Percentiles rank a stretch among this genome's conserved stretches.
phyloP scores from a whole-genome alignment of 23 tunicate genomes.

The Corella eumyota region DNA sequence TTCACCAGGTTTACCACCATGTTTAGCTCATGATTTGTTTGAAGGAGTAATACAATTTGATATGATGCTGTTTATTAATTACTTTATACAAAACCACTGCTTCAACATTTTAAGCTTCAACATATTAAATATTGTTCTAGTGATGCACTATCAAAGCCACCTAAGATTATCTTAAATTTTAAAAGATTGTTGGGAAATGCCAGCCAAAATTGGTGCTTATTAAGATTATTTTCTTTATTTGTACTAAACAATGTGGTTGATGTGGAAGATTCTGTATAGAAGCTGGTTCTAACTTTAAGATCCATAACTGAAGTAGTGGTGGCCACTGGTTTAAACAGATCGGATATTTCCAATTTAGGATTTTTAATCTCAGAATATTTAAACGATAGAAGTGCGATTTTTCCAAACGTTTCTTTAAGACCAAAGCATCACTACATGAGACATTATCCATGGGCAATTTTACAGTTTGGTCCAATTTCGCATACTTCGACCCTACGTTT shows the following conservation, averaged over 20 bases:
- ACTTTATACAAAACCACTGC: conserved; percentile 6
- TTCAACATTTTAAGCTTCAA: conserved; percentile 1
- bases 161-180: too few relatives aligned
- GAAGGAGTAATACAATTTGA: conserved; percentile 38
- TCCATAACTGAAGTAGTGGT: background rate
- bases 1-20: conserved; percentile 23
- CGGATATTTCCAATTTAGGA: too few relatives aligned
- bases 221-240: conserved; percentile 5
- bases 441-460: too few relatives aligned
- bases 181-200: too few relatives aligned
- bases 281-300: background rate
- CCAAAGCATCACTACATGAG: conserved; percentile 33
- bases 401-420: conserved; percentile 7
- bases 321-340: background rate
- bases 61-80: conserved; percentile 10
- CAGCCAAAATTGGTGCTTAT: conserved; percentile 19
- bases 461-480: conserved; percentile 13
- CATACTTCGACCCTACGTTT: conserved; percentile 18
- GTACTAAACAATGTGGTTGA: conserved; percentile 1
- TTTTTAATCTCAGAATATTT: conserved; percentile 2
- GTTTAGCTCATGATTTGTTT: conserved; percentile 33
- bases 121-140: too few relatives aligned
- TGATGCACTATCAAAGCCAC: too few relatives aligned
- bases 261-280: too few relatives aligned
- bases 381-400: background rate